phyloP scores from a whole-genome alignment of 2,888 invertebrate genomes.

The Eupeodes latifasciatus region DNA sequence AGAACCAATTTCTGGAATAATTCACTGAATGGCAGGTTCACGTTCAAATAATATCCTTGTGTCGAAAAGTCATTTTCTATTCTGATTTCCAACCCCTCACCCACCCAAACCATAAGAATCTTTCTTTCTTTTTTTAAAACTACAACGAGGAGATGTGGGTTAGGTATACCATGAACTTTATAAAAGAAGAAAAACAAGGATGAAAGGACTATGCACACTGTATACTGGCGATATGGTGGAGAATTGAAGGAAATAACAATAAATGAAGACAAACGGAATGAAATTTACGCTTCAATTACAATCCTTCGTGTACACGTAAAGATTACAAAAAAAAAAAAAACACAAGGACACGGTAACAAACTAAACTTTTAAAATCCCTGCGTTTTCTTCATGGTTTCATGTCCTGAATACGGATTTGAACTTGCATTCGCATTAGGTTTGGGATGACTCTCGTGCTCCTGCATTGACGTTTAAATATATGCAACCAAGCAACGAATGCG shows the following conservation, averaged over 20 bases:
- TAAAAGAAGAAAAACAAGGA: not conserved
- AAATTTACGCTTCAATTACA: constrained; percentile 57
- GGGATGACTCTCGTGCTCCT: not conserved
- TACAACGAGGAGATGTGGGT: constrained; percentile 1
- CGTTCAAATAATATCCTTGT: constrained; percentile 67
- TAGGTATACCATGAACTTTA: constrained; percentile 9
- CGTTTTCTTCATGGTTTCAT: constrained; percentile 40
- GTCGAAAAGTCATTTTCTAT: constrained; percentile 53
- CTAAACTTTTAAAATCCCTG: constrained; percentile 8
- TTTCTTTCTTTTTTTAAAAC: not conserved
- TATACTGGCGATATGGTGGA: not conserved
- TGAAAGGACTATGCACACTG: not conserved
- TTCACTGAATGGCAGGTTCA: constrained; percentile 53
- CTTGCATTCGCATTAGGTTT: not conserved
- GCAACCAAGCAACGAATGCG: constrained; percentile 52
- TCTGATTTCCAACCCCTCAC: constrained; percentile 7
- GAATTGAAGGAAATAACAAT: constrained; percentile 30
- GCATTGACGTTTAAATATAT: constrained; percentile 54
- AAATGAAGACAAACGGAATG: constrained; percentile 51
- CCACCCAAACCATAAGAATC: constrained; percentile 16
- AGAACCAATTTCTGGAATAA: constrained; percentile 27
- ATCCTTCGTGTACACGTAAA: constrained; percentile 40
- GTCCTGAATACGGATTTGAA: constrained; percentile 49
- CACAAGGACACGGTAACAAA: no score
- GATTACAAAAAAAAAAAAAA: constrained; percentile 6